Conservation (phyloP, 1,140 invertebrate species). For the Pseudobourletiella spinata region DNA sequence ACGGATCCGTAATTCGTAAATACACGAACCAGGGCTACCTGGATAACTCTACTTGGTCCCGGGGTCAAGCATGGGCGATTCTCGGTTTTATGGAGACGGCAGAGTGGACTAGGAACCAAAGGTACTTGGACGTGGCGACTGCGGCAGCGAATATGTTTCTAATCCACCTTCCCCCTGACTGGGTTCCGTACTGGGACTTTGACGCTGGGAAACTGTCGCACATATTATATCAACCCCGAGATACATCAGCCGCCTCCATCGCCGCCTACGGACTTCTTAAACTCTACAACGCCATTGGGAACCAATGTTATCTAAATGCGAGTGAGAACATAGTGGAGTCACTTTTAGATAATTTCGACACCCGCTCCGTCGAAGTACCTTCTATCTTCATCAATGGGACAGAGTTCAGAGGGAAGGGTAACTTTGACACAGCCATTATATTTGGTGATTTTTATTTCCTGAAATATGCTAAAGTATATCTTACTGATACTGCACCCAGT, state of each 20-base stretch:
- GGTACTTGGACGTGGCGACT: constrained; percentile 11
- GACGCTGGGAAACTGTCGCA: not conserved
- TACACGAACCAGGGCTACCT: constrained; percentile 20
- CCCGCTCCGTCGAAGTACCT: constrained; percentile 11
- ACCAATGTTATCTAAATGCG: constrained; percentile 6
- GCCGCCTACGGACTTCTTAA: constrained; percentile 18
- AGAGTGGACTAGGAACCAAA: not conserved
- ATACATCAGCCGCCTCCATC: constrained; percentile 25
- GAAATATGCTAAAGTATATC: constrained; percentile 15
- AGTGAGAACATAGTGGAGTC: constrained; percentile 17
- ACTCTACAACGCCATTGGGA: constrained; percentile 3
- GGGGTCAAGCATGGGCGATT: constrained; percentile 26
- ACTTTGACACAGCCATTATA: constrained; percentile 22
- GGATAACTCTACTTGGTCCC: constrained; percentile 22
- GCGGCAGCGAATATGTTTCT: constrained; percentile 20
- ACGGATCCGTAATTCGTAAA: constrained; percentile 16
- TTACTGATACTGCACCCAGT: no score
- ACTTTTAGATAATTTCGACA: not conserved
- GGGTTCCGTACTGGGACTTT: constrained; percentile 29
- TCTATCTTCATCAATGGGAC: constrained; percentile 26
- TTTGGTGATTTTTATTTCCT: constrained; percentile 30
- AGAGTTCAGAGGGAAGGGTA: constrained; percentile 3
- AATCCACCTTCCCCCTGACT: constrained; percentile 8
- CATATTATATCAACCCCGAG: constrained; percentile 19
- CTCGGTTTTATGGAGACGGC: constrained; percentile 12